Evolutionary conservation across 2,888 invertebrate genomes (phyloP), one percentile per base, ranked within the genome.

Genomic region (Apomyelois bistriatella): DNA sequence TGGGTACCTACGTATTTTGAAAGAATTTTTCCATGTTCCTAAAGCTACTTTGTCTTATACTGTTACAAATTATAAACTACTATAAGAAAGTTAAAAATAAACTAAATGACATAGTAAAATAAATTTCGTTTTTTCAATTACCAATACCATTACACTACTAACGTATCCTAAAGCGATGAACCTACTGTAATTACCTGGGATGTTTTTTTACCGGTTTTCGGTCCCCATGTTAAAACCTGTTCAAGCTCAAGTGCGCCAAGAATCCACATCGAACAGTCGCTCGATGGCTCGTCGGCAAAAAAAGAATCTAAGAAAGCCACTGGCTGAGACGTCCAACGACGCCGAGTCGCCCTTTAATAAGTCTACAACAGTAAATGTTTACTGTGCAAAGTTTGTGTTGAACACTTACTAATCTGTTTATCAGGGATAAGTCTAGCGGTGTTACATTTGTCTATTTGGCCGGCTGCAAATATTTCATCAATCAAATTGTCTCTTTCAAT

Each of bases 181-280:
- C 73, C 79, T 75, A 76, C 79, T 66, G 79, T 88, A 87, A 88
- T 88, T 86, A 82, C 76, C 74, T 74, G 75, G 76, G 83, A 84
- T 83, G 78, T 79, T 84, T 87, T 88, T 85, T 87, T 84, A 83
- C 82, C 82, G 82, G 83, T 83, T 85, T 77, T 79, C 68, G 79
- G 80, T 76, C 76, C 77, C 74, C 79, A 76, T 75, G 76, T 81
- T 77, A 65, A 76, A 88, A 88, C 89, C 89, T 80, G 88, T 88
- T 88, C 78, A 75, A 68, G 67, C 68, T 77, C 72, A 73, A 81
- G 79, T 79, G 77, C 80, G 79, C 77, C 75, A 83, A 81, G 85
- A 80, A 80, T 80, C 75, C 76, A 81, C 74, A 74, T 72, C 70
- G 79, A 79, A 74, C 72, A 72, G 73, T 74, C 81, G 74, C 71